Conservation (phyloP, 2,113 vertebrate species). For the Pachycephala philippinensis region DNA sequence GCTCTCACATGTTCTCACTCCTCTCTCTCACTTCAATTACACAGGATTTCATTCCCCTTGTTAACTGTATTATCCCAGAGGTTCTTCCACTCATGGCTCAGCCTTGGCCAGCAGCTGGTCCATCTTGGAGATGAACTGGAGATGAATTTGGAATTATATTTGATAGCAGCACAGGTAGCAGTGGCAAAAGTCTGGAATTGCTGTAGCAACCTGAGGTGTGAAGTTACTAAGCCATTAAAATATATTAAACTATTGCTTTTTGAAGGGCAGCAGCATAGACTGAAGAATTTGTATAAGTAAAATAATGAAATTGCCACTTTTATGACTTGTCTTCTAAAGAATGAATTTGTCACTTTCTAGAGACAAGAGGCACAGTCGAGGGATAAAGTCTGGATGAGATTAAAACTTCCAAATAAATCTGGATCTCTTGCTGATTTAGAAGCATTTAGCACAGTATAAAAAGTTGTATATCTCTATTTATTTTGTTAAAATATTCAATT, state of each 20-base stretch:
- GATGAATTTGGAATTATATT: neutral
- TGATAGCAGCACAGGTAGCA: neutral
- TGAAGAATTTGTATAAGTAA: neutral
- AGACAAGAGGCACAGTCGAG: neutral
- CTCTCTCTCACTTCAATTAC: neutral
- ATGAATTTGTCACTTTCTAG: fast-evolving
- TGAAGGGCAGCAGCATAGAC: neutral
- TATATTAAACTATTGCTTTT: neutral
- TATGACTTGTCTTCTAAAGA: neutral
- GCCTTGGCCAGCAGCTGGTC: neutral
- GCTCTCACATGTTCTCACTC: neutral
- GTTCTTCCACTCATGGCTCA: neutral
- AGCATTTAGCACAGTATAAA: neutral
- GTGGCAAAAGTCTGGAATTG: neutral
- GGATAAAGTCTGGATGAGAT: neutral
- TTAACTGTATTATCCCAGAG: neutral
- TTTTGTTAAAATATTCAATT: neutral
- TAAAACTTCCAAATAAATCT: neutral
- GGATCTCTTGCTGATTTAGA: neutral
- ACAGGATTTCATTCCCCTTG: neutral
- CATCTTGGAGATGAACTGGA: neutral
- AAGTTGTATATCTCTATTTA: neutral
- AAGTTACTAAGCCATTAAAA: neutral
- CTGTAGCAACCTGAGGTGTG: neutral
- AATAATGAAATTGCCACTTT: neutral